These are phyloP conservation scores for Bothrops jararaca DNA, from an alignment of 2,113 vertebrate genomes.

Conservation along the genomic window DNA sequence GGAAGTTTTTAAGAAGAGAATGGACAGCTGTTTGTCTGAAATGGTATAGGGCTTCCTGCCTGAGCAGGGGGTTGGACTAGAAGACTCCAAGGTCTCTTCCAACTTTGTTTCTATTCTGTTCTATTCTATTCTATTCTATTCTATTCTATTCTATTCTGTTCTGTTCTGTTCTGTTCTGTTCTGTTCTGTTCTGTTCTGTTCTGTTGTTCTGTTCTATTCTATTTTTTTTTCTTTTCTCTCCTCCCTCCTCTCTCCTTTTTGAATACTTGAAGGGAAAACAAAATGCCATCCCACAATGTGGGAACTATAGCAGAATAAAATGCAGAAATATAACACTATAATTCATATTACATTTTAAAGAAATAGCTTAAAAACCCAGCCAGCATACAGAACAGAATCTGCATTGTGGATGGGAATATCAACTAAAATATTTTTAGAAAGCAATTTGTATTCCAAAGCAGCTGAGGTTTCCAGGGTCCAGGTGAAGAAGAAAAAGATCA, in stretches of 20 bases:
- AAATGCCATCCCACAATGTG: background rate
- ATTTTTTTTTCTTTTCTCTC: background rate
- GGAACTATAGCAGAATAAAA: background rate
- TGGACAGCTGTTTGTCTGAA: too few relatives aligned
- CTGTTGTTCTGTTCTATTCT: too few relatives aligned
- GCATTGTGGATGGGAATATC: background rate
- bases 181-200: too few relatives aligned
- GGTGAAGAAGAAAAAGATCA: background rate
- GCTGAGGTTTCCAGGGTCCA: background rate
- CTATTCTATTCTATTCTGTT: too few relatives aligned
- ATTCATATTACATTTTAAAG: background rate
- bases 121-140: too few relatives aligned
- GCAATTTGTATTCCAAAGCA: conserved; percentile 8
- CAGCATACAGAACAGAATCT: background rate
- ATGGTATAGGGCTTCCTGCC: too few relatives aligned
- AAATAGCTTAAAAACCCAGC: background rate
- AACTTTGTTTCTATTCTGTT: too few relatives aligned
- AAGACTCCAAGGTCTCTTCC: too few relatives aligned
- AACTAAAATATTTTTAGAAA: background rate
- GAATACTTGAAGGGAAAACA: background rate
- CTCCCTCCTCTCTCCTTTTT: background rate
- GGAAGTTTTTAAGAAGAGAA: too few relatives aligned
- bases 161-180: too few relatives aligned
- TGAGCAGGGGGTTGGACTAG: too few relatives aligned
- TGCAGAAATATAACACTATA: background rate